A percentile compares a stretch with the other conserved stretches of the same genome.
Conservation (phyloP, 2,113 vertebrate genomes). For the Columbina picui region DNA sequence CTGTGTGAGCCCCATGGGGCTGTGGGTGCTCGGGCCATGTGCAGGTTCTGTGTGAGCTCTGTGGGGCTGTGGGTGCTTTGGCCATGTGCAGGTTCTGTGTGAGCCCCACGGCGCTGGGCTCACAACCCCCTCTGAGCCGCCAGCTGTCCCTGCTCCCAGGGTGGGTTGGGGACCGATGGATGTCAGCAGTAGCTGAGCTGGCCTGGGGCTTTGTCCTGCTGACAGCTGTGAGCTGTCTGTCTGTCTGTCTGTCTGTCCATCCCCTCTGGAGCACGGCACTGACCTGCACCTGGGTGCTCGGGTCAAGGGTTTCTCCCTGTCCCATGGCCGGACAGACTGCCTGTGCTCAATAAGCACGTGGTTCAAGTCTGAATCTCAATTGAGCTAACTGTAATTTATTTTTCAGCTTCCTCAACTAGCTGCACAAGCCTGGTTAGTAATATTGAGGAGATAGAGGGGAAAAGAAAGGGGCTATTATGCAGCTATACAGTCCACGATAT, state of each 20-base stretch:
- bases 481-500: accelerated
- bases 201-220: neutral
- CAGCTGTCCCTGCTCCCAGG: accelerated
- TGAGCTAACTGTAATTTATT: neutral
- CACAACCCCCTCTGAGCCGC: neutral
- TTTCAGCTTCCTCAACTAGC: neutral
- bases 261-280: neutral
- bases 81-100: too few species aligned
- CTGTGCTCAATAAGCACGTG: accelerated
- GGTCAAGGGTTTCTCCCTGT: neutral
- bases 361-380: accelerated
- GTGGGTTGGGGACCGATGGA: neutral
- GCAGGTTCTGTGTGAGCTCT: too few species aligned
- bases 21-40: too few species aligned
- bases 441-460: neutral
- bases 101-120: neutral
- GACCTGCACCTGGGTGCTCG: accelerated
- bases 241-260: neutral
- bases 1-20: too few species aligned
- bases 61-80: too few species aligned
- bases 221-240: neutral
- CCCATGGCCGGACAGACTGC: too few species aligned
- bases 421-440: neutral
- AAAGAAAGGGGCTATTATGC: neutral
- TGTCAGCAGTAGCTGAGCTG: neutral